These are phyloP conservation scores for Blastomussa wellsi DNA, from an alignment of 92 coral and sea anemone genomes.

Conservation along the genomic window DNA sequence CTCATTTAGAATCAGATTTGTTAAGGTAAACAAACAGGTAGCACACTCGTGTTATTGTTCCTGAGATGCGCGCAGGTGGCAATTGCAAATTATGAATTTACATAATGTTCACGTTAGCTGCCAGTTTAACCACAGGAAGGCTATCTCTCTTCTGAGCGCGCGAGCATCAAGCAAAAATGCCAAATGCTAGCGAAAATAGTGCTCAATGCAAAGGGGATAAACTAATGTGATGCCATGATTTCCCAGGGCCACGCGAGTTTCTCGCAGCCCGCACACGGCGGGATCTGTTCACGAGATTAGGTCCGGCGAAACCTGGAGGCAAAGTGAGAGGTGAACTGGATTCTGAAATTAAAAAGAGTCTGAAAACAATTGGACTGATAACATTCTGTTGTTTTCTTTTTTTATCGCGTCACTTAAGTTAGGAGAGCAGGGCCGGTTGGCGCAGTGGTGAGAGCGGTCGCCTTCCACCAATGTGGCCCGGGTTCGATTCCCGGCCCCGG, in stretches of 20 bases:
- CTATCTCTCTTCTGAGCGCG: background rate
- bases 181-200: background rate
- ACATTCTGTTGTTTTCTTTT: too few relatives aligned
- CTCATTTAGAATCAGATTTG: background rate
- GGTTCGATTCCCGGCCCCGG: constrained; percentile 1
- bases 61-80: constrained; percentile 11
- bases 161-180: background rate
- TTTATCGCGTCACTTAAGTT: too few relatives aligned
- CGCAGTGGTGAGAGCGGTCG: background rate
- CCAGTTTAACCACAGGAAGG: background rate
- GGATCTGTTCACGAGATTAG: too few relatives aligned
- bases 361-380: too few relatives aligned
- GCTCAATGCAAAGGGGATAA: too few relatives aligned
- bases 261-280: background rate
- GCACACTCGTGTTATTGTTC: background rate
- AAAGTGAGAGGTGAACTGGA: too few relatives aligned
- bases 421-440: too few relatives aligned
- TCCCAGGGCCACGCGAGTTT: too few relatives aligned
- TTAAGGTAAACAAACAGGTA: constrained; percentile 28
- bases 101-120: background rate
- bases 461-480: background rate
- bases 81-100: background rate
- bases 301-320: too few relatives aligned
- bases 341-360: too few relatives aligned
- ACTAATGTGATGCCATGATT: too few relatives aligned